Base-by-base conservation (phyloP, 2,797 vertebrate species). In the Lepilemur ruficaudatus region DNA sequence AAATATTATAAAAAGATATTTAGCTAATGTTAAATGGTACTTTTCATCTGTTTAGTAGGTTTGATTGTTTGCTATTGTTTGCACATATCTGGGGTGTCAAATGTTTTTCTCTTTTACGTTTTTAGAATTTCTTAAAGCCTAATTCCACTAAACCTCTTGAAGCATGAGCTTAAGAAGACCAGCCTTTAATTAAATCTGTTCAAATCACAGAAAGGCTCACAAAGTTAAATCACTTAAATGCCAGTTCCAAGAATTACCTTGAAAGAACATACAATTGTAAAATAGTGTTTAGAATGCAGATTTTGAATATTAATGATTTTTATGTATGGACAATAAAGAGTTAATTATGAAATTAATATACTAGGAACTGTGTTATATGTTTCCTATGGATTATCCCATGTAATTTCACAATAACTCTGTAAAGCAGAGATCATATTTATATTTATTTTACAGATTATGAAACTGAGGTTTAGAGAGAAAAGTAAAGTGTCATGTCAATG, bases 1-100 rank as follows among this genome's bases (percentile, higher is more conserved):
- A 96, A 93, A 93, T 70, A 92, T 5, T 59, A 59, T 59, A 65
- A 84, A 92, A 98, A 84, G 18, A 97, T 46, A 38, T 91, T 97
- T 28, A 52, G 73, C 81, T 96, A 73, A 95, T 92, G 43, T 93
- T 89, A 95, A 98, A 95, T 91, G 12, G 30, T 93, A 79, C 61
- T 97, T 97, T 93, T 48, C 61, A 94, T 79, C 80, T 96, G 9
- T 57, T 78, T 95, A 84, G 55, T 65, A 96, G 23, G 38, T 84
- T 50, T 38, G 35, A 76, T 81, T 69, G 22, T 79, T 92, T 89
- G 22, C 59, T 88, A n/a, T 85, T 82, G 22, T 22, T 89, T 95
- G 69, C 35, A 72, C 28, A 46, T 70, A 50, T 43, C n/a, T 86
- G 17, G 83, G 2, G n/a, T 80, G 32, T 57, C n/a, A 92, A 82